Conservation (phyloP, 2,113 vertebrate genomes). For the Calypte anna region DNA sequence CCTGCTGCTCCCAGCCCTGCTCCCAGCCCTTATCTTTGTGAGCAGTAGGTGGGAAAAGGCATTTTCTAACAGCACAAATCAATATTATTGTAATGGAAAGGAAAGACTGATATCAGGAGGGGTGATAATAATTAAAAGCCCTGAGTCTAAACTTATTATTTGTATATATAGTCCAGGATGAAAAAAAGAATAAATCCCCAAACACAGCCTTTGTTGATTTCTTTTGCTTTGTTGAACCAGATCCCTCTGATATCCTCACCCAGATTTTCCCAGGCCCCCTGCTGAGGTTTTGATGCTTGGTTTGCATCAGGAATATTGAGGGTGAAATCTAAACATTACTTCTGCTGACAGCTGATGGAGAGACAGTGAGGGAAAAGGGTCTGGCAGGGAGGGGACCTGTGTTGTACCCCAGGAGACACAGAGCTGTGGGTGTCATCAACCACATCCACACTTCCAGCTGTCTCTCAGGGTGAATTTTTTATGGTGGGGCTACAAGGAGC, state of each 20-base stretch:
- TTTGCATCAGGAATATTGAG: constrained; percentile 75
- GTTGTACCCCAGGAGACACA: accelerated
- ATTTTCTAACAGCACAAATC: constrained; percentile 59
- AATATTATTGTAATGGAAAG: constrained; percentile 65
- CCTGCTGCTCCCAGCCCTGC: neutral
- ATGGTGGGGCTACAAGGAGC: neutral
- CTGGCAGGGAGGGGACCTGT: neutral
- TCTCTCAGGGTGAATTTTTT: neutral
- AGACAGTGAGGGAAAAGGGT: neutral
- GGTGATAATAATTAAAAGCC: neutral
- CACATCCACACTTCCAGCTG: neutral
- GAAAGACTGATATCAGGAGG: constrained; percentile 49
- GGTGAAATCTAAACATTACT: constrained; percentile 71
- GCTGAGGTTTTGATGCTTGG: constrained; percentile 73
- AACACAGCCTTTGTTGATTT: constrained; percentile 40
- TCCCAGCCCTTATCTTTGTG: neutral
- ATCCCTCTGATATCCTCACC: constrained; percentile 56
- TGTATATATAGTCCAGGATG: constrained; percentile 24
- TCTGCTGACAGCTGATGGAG: constrained; percentile 61
- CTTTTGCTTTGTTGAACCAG: constrained; percentile 39
- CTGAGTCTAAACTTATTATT: constrained; percentile 43
- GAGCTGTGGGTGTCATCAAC: neutral
- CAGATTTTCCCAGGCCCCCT: constrained; percentile 64
- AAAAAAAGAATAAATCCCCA: constrained; percentile 38
- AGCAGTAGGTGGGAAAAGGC: constrained; percentile 33